Conservation (phyloP, 2,797 vertebrate genomes). For the Lindbergichthys nudifrons region DNA sequence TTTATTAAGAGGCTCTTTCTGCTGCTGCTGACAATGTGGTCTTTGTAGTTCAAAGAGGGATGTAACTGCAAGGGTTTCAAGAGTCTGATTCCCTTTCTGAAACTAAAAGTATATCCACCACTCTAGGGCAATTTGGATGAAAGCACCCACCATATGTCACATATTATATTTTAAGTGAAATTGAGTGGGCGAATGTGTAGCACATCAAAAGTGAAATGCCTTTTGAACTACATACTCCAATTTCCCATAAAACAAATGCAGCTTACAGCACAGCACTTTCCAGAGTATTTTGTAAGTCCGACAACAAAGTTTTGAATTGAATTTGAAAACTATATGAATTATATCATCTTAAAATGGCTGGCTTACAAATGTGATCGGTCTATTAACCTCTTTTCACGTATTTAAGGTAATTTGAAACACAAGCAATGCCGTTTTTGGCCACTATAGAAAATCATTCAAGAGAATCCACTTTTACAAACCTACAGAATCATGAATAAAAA, state of each 20-base stretch:
- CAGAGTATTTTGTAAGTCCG: slow-evolving; percentile 16
- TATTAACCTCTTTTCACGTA: background rate
- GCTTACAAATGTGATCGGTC: background rate
- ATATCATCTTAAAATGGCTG: background rate
- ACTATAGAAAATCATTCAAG: background rate
- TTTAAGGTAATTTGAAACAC: background rate
- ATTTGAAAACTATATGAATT: slow-evolving; percentile 2
- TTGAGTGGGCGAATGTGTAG: slow-evolving; percentile 65
- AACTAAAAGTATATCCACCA: slow-evolving; percentile 63
- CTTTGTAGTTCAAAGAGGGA: slow-evolving; percentile 42
- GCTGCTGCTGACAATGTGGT: slow-evolving; percentile 42
- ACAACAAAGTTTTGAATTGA: slow-evolving; percentile 5
- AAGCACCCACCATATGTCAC: slow-evolving; percentile 50
- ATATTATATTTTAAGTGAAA: slow-evolving; percentile 66
- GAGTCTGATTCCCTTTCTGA: slow-evolving; percentile 63
- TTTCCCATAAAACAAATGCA: slow-evolving; percentile 47
- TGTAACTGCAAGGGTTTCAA: slow-evolving; percentile 52
- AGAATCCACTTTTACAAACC: background rate
- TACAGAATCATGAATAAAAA: background rate
- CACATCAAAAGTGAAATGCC: slow-evolving; percentile 48
- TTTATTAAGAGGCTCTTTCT: slow-evolving; percentile 56
- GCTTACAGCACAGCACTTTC: slow-evolving; percentile 30
- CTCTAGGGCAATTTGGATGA: slow-evolving; percentile 63
- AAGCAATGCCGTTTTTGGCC: background rate
- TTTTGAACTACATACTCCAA: slow-evolving; percentile 49